phyloP scores from a whole-genome alignment of 2,113 vertebrate species.

The Pan paniscus region DNA sequence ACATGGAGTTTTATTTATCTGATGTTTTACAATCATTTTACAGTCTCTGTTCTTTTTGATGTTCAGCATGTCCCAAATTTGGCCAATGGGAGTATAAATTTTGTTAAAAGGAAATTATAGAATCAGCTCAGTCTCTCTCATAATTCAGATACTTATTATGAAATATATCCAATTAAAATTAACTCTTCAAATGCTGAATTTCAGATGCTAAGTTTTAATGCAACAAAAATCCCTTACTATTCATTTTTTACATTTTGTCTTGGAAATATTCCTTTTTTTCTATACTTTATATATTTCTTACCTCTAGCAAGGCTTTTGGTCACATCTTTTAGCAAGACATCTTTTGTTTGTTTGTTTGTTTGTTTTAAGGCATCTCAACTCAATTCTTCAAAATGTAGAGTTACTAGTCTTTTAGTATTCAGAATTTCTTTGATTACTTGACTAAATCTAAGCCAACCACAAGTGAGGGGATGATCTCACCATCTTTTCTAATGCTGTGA shows the following conservation, averaged over 20 bases:
- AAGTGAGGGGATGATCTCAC: not conserved
- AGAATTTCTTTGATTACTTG: slow-evolving; percentile 36
- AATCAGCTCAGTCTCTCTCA: not conserved
- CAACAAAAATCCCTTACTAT: not conserved
- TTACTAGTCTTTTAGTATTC: not conserved
- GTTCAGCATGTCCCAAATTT: not conserved
- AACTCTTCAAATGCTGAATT: slow-evolving; percentile 27
- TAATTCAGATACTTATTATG: slow-evolving; percentile 28
- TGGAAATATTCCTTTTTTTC: not conserved
- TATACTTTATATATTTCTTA: not conserved
- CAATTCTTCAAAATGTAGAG: slow-evolving; percentile 36
- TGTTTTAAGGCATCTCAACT: not conserved
- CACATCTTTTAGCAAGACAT: not conserved
- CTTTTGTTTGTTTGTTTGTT: not conserved
- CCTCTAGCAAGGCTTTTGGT: slow-evolving; percentile 16
- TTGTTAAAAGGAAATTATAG: slow-evolving; percentile 31
- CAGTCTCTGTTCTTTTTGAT: not conserved
- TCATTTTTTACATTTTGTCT: not conserved
- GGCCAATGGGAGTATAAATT: not conserved
- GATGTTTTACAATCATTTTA: not conserved
- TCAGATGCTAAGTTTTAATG: slow-evolving; percentile 17
- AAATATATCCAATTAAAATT: not conserved
- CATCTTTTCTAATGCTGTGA: slow-evolving; percentile 14
- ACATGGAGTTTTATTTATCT: not conserved
- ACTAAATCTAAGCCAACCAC: not conserved